Evolutionary conservation across 1,140 invertebrate genomes (phyloP).

Genomic region (Thaumetopoea pityocampa): DNA sequence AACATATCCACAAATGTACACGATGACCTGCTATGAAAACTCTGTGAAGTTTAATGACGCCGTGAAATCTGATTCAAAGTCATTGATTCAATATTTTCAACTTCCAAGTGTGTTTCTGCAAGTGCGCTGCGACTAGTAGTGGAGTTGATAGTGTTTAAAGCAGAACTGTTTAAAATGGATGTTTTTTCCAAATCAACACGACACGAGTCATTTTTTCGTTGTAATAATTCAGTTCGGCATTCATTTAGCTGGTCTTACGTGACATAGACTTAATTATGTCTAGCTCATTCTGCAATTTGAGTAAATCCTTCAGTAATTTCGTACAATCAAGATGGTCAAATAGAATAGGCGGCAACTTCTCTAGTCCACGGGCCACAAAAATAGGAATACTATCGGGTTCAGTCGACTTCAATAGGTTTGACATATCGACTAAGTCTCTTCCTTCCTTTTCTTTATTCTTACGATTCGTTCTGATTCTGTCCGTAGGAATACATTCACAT

Average conservation of each 20-base stretch:
- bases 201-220: slow-evolving; percentile 3
- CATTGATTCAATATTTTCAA: no score
- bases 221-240: slow-evolving; percentile 8
- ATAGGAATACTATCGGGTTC: slow-evolving; percentile 19
- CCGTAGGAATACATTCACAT: slow-evolving; percentile 11
- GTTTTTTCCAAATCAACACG: no score
- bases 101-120: no score
- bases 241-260: slow-evolving; percentile 13
- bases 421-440: slow-evolving; percentile 14
- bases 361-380: slow-evolving; percentile 17
- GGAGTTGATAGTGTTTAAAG: no score
- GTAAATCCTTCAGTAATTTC: slow-evolving; percentile 21
- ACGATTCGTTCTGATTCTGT: slow-evolving; percentile 3
- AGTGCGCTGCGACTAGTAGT: no score
- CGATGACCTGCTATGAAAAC: no score
- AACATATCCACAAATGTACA: no score
- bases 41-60: no score
- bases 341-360: slow-evolving; percentile 17
- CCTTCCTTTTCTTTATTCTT: slow-evolving; percentile 9
- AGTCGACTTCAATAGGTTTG: slow-evolving; percentile 13
- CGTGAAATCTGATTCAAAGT: no score
- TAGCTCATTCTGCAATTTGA: slow-evolving; percentile 14
- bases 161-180: no score
- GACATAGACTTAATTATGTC: slow-evolving; percentile 12
- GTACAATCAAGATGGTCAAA: slow-evolving; percentile 22